These are phyloP conservation scores for Orchesella cincta DNA, from an alignment of 1,140 invertebrate species.

Conservation along the genomic window DNA sequence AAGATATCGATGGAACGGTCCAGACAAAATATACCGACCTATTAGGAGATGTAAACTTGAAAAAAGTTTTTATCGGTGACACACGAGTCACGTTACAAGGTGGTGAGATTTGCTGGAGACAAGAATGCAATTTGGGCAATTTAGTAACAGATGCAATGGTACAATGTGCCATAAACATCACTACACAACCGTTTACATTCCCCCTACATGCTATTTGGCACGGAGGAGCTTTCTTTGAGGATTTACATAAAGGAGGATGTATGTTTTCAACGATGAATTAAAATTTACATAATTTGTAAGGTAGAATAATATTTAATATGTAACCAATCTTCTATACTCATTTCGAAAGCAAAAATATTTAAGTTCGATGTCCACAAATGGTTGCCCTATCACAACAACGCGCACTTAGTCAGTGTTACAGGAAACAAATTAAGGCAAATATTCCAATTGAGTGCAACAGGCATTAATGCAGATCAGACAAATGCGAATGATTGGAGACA, in stretches of 20 bases:
- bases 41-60: neutral
- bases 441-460: conserved; percentile 35
- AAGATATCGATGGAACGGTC: neutral
- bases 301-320: neutral
- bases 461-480: neutral
- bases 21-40: neutral
- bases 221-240: conserved; percentile 38
- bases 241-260: neutral
- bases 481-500: conserved; percentile 35
- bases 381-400: conserved; percentile 42
- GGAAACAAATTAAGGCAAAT: conserved; percentile 30
- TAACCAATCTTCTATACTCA: no score
- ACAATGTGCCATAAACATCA: conserved; percentile 28
- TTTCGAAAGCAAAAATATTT: neutral
- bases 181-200: neutral
- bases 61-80: neutral
- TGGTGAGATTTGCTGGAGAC: conserved; percentile 33
- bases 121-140: conserved; percentile 45
- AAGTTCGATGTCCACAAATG: conserved; percentile 37
- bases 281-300: neutral
- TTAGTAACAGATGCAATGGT: conserved; percentile 39
- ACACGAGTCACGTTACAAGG: neutral
- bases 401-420: conserved; percentile 29
- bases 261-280: conserved; percentile 8
- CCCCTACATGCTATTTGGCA: conserved; percentile 32